These are phyloP conservation scores for Lepidurus apus DNA, from an alignment of 1,140 invertebrate genomes.

Conservation along the genomic window DNA sequence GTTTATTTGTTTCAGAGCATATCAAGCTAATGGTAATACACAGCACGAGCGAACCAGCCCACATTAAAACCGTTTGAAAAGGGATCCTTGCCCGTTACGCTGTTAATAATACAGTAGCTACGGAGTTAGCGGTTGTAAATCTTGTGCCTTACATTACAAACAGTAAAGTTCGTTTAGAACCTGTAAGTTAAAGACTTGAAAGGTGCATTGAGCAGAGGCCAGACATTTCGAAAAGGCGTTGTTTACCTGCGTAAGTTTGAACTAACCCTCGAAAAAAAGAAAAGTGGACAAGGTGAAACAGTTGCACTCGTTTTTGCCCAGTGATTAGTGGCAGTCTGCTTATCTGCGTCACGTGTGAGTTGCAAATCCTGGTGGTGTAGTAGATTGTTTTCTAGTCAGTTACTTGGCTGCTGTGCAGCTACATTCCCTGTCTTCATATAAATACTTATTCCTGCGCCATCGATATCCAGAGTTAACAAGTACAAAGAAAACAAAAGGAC, in stretches of 20 bases:
- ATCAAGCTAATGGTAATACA: not conserved
- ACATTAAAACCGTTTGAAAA: not conserved
- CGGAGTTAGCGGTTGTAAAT: not conserved
- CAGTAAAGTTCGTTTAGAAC: not conserved
- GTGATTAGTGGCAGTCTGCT: slow-evolving; percentile 18
- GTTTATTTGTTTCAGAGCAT: not conserved
- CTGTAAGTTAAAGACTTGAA: not conserved
- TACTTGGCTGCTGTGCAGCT: slow-evolving; percentile 18
- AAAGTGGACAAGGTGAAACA: not conserved
- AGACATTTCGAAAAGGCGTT: not conserved
- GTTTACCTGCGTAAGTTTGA: not conserved
- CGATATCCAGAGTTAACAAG: slow-evolving; percentile 8
- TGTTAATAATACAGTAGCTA: not conserved
- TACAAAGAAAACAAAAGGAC: not conserved
- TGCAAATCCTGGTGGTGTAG: not conserved
- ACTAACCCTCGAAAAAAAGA: not conserved
- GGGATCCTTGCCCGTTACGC: not conserved
- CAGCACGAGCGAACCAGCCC: not conserved
- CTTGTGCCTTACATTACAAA: slow-evolving; percentile 15
- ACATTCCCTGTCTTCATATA: slow-evolving; percentile 9
- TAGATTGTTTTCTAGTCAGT: slow-evolving; percentile 8
- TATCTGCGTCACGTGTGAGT: not conserved
- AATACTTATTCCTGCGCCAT: slow-evolving; percentile 7
- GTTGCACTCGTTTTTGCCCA: not conserved
- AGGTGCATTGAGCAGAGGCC: not conserved